These are phyloP conservation scores for Drusus annulatus DNA, from an alignment of 1,140 invertebrate genomes.

Conservation along the genomic window DNA sequence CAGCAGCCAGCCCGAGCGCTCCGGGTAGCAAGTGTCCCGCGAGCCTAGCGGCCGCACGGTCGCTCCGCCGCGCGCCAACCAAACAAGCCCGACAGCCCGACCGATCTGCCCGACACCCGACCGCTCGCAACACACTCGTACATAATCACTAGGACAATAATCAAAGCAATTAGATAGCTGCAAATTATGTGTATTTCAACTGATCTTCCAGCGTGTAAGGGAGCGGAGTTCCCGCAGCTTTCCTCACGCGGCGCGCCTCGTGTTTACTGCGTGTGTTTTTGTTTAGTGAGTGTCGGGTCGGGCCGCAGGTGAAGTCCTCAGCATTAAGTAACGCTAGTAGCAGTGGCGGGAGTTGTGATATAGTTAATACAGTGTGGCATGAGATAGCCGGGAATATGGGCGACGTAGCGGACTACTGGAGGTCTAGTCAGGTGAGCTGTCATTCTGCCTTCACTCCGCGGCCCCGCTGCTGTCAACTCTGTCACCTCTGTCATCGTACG, in stretches of 20 bases:
- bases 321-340: not conserved
- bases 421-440: slow-evolving; percentile 51
- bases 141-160: slow-evolving; percentile 46
- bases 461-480: not conserved
- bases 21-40: slow-evolving; percentile 51
- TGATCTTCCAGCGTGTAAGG: slow-evolving; percentile 21
- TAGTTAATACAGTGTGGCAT: slow-evolving; percentile 43
- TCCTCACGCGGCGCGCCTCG: not conserved
- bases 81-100: too few relatives aligned
- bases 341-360: slow-evolving; percentile 11
- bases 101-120: slow-evolving; percentile 25
- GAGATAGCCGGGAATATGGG: slow-evolving; percentile 53
- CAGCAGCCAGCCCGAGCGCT: not conserved
- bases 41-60: slow-evolving; percentile 53
- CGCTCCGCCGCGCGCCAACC: slow-evolving; percentile 35
- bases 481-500: too few relatives aligned
- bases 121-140: not conserved
- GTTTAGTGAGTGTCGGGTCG: not conserved
- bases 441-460: not conserved
- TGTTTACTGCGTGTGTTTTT: slow-evolving; percentile 5
- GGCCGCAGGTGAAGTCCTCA: not conserved
- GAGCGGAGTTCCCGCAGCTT: not conserved
- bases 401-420: slow-evolving; percentile 57
- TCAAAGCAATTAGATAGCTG: slow-evolving; percentile 14
- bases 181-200: slow-evolving; percentile 22